phyloP scores from a whole-genome alignment of 2,888 invertebrate genomes.

The Gortyna flavago region DNA sequence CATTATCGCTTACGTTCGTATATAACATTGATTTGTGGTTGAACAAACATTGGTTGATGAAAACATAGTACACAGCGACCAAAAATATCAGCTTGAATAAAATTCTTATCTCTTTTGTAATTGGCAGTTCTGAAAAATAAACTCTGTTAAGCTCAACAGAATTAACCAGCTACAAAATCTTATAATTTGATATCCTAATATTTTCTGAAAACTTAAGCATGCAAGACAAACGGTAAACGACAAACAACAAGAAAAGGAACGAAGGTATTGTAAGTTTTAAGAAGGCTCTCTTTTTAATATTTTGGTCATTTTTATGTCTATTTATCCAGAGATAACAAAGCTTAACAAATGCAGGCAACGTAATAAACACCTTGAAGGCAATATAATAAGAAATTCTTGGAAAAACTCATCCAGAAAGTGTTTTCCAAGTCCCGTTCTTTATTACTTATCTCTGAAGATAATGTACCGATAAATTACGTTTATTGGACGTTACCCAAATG shows the following conservation, averaged over 20 bases:
- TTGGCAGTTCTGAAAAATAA: constrained; percentile 7
- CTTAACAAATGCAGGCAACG: background rate
- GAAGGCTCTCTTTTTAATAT: background rate
- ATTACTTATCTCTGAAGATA: constrained; percentile 6
- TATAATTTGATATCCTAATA: background rate
- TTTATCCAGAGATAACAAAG: background rate
- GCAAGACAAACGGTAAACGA: background rate
- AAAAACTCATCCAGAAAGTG: background rate
- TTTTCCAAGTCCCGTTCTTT: background rate
- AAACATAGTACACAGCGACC: background rate
- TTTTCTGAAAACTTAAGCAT: background rate
- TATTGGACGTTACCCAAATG: constrained; percentile 61
- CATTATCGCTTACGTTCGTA: background rate
- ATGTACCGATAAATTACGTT: constrained; percentile 45
- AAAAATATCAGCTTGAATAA: constrained; percentile 17
- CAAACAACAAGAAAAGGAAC: no score
- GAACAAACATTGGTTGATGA: no score
- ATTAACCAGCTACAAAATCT: background rate
- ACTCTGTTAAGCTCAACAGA: background rate
- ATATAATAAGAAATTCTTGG: background rate
- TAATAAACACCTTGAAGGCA: background rate
- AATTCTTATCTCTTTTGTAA: constrained; percentile 29
- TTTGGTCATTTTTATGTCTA: background rate
- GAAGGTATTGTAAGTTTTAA: background rate
- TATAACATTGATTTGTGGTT: background rate